phyloP scores from a whole-genome alignment of 2,113 vertebrate species.

The Hemichromis elongatus region DNA sequence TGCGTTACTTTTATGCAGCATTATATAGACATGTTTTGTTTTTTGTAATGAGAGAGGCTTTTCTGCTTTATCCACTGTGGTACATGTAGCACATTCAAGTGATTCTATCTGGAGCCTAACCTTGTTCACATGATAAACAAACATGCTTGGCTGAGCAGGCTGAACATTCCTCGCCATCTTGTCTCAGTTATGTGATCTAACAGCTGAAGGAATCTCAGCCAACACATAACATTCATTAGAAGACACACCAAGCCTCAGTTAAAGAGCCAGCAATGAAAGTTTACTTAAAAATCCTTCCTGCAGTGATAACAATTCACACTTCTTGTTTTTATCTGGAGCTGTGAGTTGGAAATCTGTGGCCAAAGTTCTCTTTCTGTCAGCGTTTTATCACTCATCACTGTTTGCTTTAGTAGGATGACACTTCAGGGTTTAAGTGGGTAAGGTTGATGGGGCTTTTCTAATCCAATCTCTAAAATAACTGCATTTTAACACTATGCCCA shows the following conservation, averaged over 20 bases:
- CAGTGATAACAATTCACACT: conserved; percentile 2
- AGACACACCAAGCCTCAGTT: not conserved
- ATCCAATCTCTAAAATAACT: not conserved
- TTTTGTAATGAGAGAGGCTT: not conserved
- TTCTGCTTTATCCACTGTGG: not conserved
- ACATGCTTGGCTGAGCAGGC: not conserved
- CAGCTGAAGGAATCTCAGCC: not conserved
- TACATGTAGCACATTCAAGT: not conserved
- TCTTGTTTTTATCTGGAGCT: not conserved
- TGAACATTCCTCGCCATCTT: not conserved
- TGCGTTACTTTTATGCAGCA: not conserved
- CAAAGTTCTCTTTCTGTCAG: conserved; percentile 66
- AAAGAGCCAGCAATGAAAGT: not conserved
- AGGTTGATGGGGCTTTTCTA: not conserved
- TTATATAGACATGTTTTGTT: not conserved
- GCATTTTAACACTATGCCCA: not conserved
- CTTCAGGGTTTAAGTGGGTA: not conserved
- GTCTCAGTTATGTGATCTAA: not conserved
- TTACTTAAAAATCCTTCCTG: not conserved
- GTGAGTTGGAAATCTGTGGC: conserved; percentile 59
- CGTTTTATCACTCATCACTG: conserved; percentile 23
- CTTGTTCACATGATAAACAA: conserved; percentile 36
- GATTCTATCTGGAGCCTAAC: not conserved
- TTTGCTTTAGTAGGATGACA: not conserved
- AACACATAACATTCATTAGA: not conserved